Conservation (phyloP, 1,140 invertebrate genomes). For the Diabrotica virgifera region DNA sequence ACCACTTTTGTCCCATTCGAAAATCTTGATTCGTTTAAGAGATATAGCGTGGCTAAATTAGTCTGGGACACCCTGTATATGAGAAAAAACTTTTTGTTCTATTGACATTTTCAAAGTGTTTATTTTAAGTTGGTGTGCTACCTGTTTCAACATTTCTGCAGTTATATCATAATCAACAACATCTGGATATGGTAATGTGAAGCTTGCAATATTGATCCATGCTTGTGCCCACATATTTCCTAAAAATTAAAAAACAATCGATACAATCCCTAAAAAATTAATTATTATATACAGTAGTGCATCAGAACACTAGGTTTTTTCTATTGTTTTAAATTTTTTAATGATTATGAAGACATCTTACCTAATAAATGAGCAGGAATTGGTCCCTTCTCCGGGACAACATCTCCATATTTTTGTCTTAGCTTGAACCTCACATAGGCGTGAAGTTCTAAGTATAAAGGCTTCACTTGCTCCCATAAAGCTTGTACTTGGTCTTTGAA, state of each 20-base stretch:
- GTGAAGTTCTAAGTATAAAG: slow-evolving; percentile 82
- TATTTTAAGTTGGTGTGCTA: slow-evolving; percentile 35
- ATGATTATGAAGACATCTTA: slow-evolving; percentile 44
- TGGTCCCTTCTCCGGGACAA: slow-evolving; percentile 60
- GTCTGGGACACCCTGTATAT: too few species aligned
- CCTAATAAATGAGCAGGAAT: slow-evolving; percentile 86
- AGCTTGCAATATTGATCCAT: slow-evolving; percentile 77
- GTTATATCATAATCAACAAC: slow-evolving; percentile 71
- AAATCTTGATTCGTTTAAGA: too few species aligned
- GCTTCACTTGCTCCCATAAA: slow-evolving; percentile 74
- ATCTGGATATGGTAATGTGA: slow-evolving; percentile 73
- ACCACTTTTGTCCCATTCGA: too few species aligned
- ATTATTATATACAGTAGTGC: too few species aligned
- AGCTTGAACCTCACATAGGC: slow-evolving; percentile 80
- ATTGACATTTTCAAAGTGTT: too few species aligned
- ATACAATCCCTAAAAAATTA: too few species aligned
- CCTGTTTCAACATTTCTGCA: slow-evolving; percentile 66
- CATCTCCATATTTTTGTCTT: slow-evolving; percentile 68
- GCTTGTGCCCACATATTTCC: slow-evolving; percentile 93
- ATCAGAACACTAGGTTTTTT: too few species aligned
- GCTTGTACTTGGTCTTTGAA: slow-evolving; percentile 59
- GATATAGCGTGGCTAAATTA: too few species aligned
- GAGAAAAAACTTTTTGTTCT: too few species aligned
- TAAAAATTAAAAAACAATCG: slow-evolving; percentile 66
- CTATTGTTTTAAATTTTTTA: too few species aligned